A percentile compares a stretch with the other conserved stretches of the same genome.
Evolutionary conservation across 2,113 vertebrate genomes (phyloP).

Genomic region (Melanotaenia duboulayi): DNA sequence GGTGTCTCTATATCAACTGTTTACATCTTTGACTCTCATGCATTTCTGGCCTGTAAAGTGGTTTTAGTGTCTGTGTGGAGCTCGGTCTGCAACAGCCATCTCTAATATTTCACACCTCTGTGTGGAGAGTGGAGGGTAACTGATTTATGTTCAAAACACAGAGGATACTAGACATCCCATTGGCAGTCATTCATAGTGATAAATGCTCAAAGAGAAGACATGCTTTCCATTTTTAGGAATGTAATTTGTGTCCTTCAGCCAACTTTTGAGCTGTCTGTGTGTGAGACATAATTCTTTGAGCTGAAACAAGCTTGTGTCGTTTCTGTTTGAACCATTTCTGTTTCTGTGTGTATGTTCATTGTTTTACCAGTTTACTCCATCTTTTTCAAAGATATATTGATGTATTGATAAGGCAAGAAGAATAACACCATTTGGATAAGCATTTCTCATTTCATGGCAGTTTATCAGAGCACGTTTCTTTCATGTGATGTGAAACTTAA

Average conservation of each 20-base stretch:
- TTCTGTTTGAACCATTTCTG: neutral
- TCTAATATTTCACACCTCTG: constrained; percentile 75
- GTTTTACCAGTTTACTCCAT: no score
- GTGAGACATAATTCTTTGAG: neutral
- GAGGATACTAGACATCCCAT: constrained; percentile 51
- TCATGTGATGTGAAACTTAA: no score
- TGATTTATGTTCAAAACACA: constrained; percentile 36
- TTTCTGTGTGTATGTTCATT: no score
- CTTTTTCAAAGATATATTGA: no score
- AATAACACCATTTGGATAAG: no score
- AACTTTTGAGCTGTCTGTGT: constrained; percentile 13
- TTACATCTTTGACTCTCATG: constrained; percentile 51
- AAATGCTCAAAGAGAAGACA: constrained; percentile 30
- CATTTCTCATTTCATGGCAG: no score
- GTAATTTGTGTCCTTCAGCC: neutral
- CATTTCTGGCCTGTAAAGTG: constrained; percentile 19
- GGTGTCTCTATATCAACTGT: constrained; percentile 53
- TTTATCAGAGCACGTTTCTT: no score
- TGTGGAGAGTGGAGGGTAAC: constrained; percentile 51
- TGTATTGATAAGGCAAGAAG: no score
- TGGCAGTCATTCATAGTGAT: neutral
- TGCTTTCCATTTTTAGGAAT: constrained; percentile 8
- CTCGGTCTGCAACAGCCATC: constrained; percentile 63
- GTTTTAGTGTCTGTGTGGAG: constrained; percentile 41
- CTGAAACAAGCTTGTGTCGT: neutral